Conservation (phyloP, 1,140 invertebrate species). For the Drosophila kohkoa region DNA sequence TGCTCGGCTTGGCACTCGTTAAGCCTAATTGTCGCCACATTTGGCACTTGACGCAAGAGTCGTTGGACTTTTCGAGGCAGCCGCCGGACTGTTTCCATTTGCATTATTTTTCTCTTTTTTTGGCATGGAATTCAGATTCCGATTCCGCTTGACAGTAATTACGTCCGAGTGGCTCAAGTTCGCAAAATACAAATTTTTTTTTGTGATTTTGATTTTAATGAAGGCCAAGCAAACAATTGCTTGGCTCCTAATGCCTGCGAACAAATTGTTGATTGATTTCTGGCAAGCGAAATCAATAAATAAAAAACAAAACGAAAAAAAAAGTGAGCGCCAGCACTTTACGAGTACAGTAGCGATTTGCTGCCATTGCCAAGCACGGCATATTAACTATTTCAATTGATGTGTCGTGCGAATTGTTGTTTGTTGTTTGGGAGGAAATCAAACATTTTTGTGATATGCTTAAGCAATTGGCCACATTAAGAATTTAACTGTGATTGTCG, state of each 20-base stretch:
- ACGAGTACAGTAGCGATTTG: conserved; percentile 60
- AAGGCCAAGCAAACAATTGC: conserved; percentile 67
- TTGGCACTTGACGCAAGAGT: conserved; percentile 33
- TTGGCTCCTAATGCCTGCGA: conserved; percentile 62
- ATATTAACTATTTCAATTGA: conserved; percentile 27
- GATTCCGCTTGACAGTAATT: conserved; percentile 69
- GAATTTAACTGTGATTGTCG: conserved; percentile 20
- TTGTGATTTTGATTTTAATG: conserved; percentile 58
- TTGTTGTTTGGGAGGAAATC: conserved; percentile 1
- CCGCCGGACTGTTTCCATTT: conserved; percentile 34
- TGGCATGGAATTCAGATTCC: conserved; percentile 49
- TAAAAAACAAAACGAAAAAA: background rate
- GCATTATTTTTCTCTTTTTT: conserved; percentile 24
- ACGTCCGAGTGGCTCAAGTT: conserved; percentile 74
- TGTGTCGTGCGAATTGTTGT: background rate
- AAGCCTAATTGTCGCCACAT: conserved; percentile 48
- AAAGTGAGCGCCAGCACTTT: conserved; percentile 37
- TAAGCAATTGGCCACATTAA: conserved; percentile 30
- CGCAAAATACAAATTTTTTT: conserved; percentile 62
- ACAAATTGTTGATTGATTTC: conserved; percentile 76
- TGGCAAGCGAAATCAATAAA: conserved; percentile 62
- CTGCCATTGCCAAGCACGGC: conserved; percentile 23
- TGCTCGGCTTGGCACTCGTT: conserved; percentile 25
- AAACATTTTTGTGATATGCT: conserved; percentile 19
- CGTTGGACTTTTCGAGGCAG: conserved; percentile 59